Percentiles rank a stretch among this genome's conserved stretches.
Conservation (phyloP, 2,113 vertebrate genomes). For the human region DNA sequence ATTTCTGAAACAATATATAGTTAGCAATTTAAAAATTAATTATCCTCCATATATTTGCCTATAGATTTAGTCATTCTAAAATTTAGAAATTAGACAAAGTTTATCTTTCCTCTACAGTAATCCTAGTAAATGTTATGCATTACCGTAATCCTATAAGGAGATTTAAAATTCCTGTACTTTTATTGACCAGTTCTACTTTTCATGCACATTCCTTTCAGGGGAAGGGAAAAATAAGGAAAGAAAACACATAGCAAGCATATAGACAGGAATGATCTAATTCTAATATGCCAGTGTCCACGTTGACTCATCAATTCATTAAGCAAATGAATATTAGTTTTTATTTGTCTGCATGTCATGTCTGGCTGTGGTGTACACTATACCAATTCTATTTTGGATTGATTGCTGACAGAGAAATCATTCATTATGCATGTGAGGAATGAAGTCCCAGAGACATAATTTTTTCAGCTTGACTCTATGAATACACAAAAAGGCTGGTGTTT, state of each 20-base stretch:
- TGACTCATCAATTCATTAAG: constrained; percentile 44
- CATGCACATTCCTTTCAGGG: constrained; percentile 4
- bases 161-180: constrained; percentile 13
- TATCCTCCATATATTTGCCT: background rate
- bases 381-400: constrained; percentile 58
- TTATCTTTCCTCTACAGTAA: constrained; percentile 40
- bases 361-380: background rate
- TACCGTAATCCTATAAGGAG: constrained; percentile 43
- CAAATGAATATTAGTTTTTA: constrained; percentile 49
- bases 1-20: background rate
- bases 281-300: background rate
- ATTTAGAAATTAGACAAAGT: constrained; percentile 32
- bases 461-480: constrained; percentile 57
- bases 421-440: constrained; percentile 58
- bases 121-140: background rate
- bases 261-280: background rate
- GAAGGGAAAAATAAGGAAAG: background rate
- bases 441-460: constrained; percentile 50
- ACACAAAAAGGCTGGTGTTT: constrained; percentile 57
- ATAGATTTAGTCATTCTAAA: background rate
- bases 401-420: constrained; percentile 60
- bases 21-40: background rate
- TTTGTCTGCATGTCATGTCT: constrained; percentile 58
- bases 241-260: background rate
- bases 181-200: constrained; percentile 36